Evolutionary conservation across 2,888 invertebrate species (phyloP).

Genomic region (Mythimna ferrago): DNA sequence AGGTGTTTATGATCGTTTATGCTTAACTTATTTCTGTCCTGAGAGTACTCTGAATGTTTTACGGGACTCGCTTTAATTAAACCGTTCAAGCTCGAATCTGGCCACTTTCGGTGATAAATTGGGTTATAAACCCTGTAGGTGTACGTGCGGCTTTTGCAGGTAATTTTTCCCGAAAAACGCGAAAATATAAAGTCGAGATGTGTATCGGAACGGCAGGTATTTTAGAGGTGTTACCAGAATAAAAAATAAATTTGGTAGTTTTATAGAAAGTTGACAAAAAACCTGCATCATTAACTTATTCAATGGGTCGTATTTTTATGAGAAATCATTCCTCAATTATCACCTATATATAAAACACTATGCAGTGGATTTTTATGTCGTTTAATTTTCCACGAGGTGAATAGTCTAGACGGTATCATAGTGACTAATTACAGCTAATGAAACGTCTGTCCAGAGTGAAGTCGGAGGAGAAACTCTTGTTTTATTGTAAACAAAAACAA

Average conservation of each 20-base stretch:
- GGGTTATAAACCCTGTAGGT: conserved; percentile 39
- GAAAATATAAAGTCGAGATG: conserved; percentile 12
- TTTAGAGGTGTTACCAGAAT: conserved; percentile 8
- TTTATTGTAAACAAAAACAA: conserved; percentile 50
- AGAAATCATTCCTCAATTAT: conserved; percentile 13
- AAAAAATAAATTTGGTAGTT: conserved; percentile 18
- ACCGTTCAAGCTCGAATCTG: conserved; percentile 47
- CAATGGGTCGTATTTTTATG: conserved; percentile 12
- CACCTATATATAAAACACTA: not conserved
- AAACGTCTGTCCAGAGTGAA: conserved; percentile 35
- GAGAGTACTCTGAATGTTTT: conserved; percentile 33
- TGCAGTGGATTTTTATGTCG: not conserved
- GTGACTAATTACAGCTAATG: conserved; percentile 43
- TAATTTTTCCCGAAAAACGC: conserved; percentile 30
- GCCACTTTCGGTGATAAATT: conserved; percentile 54
- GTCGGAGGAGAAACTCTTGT: conserved; percentile 25
- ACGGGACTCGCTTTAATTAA: conserved; percentile 56
- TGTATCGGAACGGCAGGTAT: conserved; percentile 16
- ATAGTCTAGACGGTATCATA: conserved; percentile 41
- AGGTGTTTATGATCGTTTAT: conserved; percentile 26
- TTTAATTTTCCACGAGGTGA: conserved; percentile 14
- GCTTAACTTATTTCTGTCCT: conserved; percentile 17
- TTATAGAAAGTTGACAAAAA: conserved; percentile 23
- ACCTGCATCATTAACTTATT: conserved; percentile 13
- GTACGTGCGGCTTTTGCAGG: conserved; percentile 34